Conservation (phyloP, 2,888 invertebrate species). For the Himalopsyche anomala region DNA sequence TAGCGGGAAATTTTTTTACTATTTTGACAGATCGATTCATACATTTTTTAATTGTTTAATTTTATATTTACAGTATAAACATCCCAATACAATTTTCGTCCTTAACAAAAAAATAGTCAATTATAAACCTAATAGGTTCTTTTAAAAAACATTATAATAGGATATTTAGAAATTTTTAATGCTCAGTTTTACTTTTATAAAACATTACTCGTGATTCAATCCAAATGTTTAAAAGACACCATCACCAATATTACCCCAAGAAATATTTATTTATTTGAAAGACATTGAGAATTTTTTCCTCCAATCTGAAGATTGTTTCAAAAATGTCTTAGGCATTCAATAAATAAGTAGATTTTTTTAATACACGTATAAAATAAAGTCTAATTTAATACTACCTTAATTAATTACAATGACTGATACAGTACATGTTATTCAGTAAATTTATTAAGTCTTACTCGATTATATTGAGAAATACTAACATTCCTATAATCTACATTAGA, state of each 20-base stretch:
- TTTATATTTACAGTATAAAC: too few relatives aligned
- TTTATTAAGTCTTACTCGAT: not conserved
- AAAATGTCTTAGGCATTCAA: not conserved
- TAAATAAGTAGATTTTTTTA: not conserved
- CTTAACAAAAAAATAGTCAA: too few relatives aligned
- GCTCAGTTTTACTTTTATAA: not conserved
- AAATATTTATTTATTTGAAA: slow-evolving; percentile 2
- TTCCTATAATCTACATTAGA: slow-evolving; percentile 18
- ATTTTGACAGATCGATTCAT: too few relatives aligned
- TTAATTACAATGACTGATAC: slow-evolving; percentile 17
- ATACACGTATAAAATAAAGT: not conserved
- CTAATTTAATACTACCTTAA: not conserved
- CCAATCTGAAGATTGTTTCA: not conserved
- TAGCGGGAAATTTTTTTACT: too few relatives aligned
- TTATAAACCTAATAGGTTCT: too few relatives aligned
- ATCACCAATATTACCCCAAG: slow-evolving; percentile 37
- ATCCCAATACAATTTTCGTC: too few relatives aligned
- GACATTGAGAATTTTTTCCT: not conserved
- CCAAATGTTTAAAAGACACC: slow-evolving; percentile 8
- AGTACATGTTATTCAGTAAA: not conserved
- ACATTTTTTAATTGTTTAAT: too few relatives aligned
- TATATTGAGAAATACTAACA: slow-evolving; percentile 11
- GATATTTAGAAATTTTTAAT: too few relatives aligned
- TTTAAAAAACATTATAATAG: too few relatives aligned
- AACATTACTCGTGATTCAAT: slow-evolving; percentile 11